Percentiles rank a stretch among this genome's conserved stretches.
These are phyloP conservation scores for Sarcophaga rosellei DNA, from an alignment of 2,888 invertebrate genomes.

Conservation along the genomic window DNA sequence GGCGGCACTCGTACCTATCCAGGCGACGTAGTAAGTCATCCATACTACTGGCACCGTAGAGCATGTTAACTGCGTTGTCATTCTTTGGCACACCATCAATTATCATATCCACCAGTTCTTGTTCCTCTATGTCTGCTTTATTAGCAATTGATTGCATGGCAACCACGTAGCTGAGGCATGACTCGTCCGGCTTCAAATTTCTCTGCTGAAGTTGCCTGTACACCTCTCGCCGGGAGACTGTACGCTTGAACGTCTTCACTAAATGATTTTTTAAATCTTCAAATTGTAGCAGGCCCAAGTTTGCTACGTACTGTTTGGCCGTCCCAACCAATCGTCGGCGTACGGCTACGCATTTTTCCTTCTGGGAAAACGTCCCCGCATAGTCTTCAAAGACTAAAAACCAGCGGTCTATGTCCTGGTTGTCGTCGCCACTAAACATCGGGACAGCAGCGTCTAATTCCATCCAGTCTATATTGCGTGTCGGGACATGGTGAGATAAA, in stretches of 20 bases:
- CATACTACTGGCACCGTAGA: background rate
- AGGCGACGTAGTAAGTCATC: constrained; percentile 1
- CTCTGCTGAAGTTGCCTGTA: no score
- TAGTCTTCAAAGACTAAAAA: no score
- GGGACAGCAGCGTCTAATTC: no score
- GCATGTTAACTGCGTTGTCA: constrained; percentile 5
- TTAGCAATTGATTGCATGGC: background rate
- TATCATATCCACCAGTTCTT: background rate
- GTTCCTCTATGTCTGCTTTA: background rate
- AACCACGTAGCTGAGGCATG: no score
- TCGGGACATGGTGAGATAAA: no score
- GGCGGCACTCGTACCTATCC: constrained; percentile 7
- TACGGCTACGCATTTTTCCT: no score
- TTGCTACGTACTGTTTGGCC: background rate
- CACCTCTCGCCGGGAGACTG: no score
- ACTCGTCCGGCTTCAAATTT: no score
- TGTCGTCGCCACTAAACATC: no score
- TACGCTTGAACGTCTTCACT: background rate
- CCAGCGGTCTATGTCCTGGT: no score
- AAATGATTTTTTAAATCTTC: background rate
- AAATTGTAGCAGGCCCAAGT: background rate
- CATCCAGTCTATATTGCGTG: no score
- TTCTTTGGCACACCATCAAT: background rate
- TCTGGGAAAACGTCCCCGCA: no score
- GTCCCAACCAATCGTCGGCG: background rate